Evolutionary conservation across 2,113 vertebrate species (phyloP).

Genomic region (Istiophorus platypterus): DNA sequence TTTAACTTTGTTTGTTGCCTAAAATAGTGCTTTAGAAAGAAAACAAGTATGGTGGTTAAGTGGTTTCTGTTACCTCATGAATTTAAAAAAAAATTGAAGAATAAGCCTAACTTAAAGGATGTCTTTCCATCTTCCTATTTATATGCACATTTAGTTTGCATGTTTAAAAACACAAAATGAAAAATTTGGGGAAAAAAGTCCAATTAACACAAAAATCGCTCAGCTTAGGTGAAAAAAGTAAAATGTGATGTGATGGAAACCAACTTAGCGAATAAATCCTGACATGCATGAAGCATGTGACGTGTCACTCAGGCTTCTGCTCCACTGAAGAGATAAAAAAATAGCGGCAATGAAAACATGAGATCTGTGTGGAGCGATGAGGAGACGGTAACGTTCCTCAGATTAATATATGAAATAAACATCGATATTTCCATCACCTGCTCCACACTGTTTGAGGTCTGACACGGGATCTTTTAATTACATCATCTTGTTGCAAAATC

Average conservation of each 20-base stretch:
- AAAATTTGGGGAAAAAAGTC: not conserved
- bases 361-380: not conserved
- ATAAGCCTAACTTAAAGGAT: not conserved
- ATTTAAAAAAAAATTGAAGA: not conserved
- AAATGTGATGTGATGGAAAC: not conserved
- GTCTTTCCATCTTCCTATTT: constrained; percentile 1
- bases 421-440: not conserved
- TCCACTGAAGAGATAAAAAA: not conserved
- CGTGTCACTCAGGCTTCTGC: not conserved
- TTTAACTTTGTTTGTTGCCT: not conserved
- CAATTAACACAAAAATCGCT: no score
- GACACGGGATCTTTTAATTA: not conserved
- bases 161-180: no score
- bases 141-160: no score
- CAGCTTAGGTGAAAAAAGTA: no score
- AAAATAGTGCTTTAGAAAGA: not conserved
- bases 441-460: not conserved
- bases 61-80: not conserved
- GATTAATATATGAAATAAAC: not conserved
- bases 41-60: not conserved
- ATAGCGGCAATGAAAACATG: not conserved
- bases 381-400: not conserved
- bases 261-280: not conserved
- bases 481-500: not conserved
- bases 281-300: not conserved